Percentiles rank a stretch among this genome's conserved stretches.
These are phyloP conservation scores for Murina feae DNA, from an alignment of 2,113 vertebrate species.

Conservation along the genomic window DNA sequence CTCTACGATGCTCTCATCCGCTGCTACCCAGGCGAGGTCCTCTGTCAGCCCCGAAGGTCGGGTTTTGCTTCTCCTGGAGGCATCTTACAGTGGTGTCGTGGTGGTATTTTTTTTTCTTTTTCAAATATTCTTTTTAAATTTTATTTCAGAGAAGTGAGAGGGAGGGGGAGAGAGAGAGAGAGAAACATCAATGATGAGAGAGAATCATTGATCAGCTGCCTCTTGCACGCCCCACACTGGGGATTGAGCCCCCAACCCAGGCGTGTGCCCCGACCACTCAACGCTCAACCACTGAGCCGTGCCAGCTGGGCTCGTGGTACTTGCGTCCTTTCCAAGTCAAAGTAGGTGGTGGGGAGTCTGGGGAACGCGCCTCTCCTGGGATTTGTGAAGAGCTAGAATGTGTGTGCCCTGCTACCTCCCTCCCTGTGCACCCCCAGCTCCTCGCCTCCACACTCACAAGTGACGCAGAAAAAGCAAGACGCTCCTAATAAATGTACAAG, in stretches of 20 bases:
- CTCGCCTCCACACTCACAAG: not conserved
- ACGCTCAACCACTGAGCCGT: too few relatives aligned
- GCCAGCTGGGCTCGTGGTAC: not conserved
- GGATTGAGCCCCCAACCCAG: too few relatives aligned
- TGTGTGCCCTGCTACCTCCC: not conserved
- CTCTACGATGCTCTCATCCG: not conserved
- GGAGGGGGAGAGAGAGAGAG: too few relatives aligned
- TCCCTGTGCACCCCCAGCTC: not conserved
- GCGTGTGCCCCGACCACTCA: too few relatives aligned
- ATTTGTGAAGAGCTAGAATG: not conserved
- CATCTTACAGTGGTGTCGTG: rapidly evolving
- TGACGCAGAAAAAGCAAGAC: not conserved
- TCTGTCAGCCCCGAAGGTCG: too few relatives aligned
- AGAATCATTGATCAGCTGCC: too few relatives aligned
- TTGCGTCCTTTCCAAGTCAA: not conserved
- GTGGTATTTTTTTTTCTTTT: not conserved
- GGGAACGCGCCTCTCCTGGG: not conserved
- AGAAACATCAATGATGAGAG: too few relatives aligned
- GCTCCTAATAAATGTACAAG: not conserved
- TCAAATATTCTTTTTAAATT: too few relatives aligned
- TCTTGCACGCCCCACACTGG: too few relatives aligned
- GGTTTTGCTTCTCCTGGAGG: not conserved
- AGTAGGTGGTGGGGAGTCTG: not conserved
- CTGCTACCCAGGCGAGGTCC: not conserved
- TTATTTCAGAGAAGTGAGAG: too few relatives aligned